A percentile compares a stretch with the other conserved stretches of the same genome.
These are phyloP conservation scores for Cuculus canorus DNA, from an alignment of 2,797 vertebrate genomes.

Conservation along the genomic window DNA sequence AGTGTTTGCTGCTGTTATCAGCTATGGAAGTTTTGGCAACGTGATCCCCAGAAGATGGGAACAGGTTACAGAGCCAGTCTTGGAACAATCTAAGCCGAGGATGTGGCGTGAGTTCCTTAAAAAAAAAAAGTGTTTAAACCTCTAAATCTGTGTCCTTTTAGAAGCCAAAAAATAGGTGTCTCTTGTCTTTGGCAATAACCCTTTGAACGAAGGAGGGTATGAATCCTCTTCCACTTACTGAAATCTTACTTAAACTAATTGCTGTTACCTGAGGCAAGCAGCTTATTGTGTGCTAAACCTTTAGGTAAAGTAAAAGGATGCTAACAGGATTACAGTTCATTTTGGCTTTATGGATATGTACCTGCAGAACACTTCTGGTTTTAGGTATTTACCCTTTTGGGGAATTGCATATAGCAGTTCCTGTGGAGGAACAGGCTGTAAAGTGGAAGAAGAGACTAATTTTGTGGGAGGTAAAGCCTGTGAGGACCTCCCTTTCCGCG, in stretches of 20 bases:
- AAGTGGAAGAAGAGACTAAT: background rate
- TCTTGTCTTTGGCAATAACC: background rate
- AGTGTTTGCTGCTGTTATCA: background rate
- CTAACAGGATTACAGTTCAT: background rate
- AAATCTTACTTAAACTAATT: background rate
- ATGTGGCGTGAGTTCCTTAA: background rate
- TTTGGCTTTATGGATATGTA: background rate
- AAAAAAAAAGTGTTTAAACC: background rate
- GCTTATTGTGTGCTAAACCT: background rate
- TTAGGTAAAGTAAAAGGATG: background rate
- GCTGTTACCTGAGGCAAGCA: background rate
- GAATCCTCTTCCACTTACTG: background rate
- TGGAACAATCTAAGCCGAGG: background rate
- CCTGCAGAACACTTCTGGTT: background rate
- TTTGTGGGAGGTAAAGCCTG: background rate
- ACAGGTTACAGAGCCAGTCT: background rate
- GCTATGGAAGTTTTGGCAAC: background rate
- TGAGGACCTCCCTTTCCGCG: background rate
- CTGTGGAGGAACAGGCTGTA: background rate
- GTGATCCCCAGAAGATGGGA: background rate
- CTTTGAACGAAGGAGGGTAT: background rate
- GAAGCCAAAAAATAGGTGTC: background rate
- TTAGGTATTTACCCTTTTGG: background rate
- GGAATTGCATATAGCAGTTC: background rate
- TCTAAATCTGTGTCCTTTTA: background rate